Percentiles rank a stretch among this genome's conserved stretches.
phyloP scores from a whole-genome alignment of 2,797 vertebrate genomes.

The Eidolon dupreanum region DNA sequence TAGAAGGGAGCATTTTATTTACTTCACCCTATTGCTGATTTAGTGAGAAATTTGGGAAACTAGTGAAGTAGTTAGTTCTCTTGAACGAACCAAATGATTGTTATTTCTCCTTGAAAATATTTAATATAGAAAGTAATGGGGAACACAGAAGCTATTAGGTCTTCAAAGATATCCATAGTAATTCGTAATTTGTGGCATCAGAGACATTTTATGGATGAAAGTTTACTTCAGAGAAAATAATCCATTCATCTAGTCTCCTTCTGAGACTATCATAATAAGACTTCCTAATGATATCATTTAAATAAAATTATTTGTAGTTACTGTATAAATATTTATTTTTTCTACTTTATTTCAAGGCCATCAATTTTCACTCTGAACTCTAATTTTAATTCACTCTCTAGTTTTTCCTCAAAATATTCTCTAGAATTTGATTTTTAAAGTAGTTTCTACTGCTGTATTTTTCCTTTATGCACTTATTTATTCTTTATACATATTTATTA shows the following conservation, averaged over 20 bases:
- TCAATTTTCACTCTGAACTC: slow-evolving; percentile 71
- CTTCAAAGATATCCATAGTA: not conserved
- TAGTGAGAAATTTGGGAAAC: not conserved
- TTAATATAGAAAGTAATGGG: slow-evolving; percentile 6
- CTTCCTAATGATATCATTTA: slow-evolving; percentile 71
- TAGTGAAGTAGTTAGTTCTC: not conserved
- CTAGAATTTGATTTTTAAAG: slow-evolving; percentile 71
- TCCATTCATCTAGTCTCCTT: slow-evolving; percentile 51
- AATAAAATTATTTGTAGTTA: slow-evolving; percentile 75
- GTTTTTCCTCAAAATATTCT: slow-evolving; percentile 66
- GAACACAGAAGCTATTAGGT: not conserved
- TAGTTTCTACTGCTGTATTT: slow-evolving; percentile 55
- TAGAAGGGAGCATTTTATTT: not conserved
- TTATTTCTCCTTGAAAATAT: slow-evolving; percentile 52
- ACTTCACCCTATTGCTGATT: not conserved
- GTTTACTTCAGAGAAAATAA: slow-evolving; percentile 45
- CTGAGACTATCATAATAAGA: slow-evolving; percentile 64
- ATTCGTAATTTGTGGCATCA: slow-evolving; percentile 29
- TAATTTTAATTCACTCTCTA: slow-evolving; percentile 74
- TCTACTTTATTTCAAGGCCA: slow-evolving; percentile 60
- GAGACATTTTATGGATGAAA: not conserved
- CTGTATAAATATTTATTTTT: slow-evolving; percentile 73
- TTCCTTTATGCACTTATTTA: slow-evolving; percentile 64
- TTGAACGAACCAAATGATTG: not conserved
- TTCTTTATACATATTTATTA: slow-evolving; percentile 76